Evolutionary conservation across 2,113 vertebrate genomes (phyloP), one percentile per base, ranked within the genome.

Genomic region (Melanerpes aurifrons): DNA sequence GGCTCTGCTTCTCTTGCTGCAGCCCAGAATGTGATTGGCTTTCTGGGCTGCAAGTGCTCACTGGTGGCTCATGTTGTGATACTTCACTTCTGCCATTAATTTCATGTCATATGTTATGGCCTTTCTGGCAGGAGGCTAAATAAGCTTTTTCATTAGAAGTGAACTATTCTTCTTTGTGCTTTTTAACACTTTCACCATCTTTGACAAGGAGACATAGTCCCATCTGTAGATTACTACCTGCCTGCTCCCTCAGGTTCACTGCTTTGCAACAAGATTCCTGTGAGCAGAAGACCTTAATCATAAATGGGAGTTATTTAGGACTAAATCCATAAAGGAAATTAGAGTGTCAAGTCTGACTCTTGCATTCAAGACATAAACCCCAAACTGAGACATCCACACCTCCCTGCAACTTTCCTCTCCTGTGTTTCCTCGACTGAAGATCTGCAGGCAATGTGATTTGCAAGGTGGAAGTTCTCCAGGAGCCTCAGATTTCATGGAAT

Each of bases 121-220:
- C 10, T 92, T 89, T 61, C 67, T 94, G 82, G 54, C 82, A 91
- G 63, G 56, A 85, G 78, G 62, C 48, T 87, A 78, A 96, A 87
- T 72, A 91, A 48, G 19, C 54, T 94, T 91, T 94, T 89, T 57
- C 58, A 75, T 78, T 87, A 14, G 54, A 62, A 93, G 13, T 40
- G 68, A 76, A 61, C 3, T 86, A 48, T 67, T 2, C 26, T 16
- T 56, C 6, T 18, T 5, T 63, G 1, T 35, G 45, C 24, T 28
- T 29, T 56, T 31, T 66, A 59, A 67, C 45, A 10, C n/a, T 50
- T 74, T 87, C 28, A 83, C 31, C 32, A 68, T 45, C 47, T 77
- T 57, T 80, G 82, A 87, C 48, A 86, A 80, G 92, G 54, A 95
- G 64, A 89, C 45, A 29, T 7, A 66, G 54, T 45, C 66, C 54